Conservation (phyloP, 2,888 invertebrate species). For the Elegia similella region DNA sequence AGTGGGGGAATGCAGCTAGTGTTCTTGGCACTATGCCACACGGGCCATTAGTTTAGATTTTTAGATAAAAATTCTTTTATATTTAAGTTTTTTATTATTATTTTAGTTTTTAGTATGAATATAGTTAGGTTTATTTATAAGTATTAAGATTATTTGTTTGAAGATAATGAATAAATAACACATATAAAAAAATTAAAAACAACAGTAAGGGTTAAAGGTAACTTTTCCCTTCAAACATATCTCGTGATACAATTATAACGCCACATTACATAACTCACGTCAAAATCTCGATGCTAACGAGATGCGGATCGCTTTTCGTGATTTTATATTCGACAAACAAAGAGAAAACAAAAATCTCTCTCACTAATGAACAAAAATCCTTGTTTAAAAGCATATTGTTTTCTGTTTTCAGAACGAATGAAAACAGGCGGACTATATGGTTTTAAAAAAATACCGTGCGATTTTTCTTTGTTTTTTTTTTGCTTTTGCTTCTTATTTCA, state of each 20-base stretch:
- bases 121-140: too few relatives aligned
- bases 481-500: too few relatives aligned
- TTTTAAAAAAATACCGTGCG: neutral
- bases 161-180: too few relatives aligned
- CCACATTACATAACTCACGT: neutral
- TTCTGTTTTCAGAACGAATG: slow-evolving; percentile 23
- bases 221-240: neutral
- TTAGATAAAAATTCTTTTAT: too few relatives aligned
- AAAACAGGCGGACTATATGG: slow-evolving; percentile 2
- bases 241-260: neutral
- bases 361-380: slow-evolving; percentile 47
- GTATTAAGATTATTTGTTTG: too few relatives aligned
- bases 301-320: neutral
- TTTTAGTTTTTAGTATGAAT: too few relatives aligned
- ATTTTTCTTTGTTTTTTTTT: neutral
- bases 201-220: too few relatives aligned
- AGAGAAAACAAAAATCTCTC: slow-evolving; percentile 35
- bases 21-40: too few relatives aligned
- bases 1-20: too few relatives aligned
- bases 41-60: too few relatives aligned
- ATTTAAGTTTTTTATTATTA: too few relatives aligned
- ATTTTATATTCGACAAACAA: slow-evolving; percentile 19
- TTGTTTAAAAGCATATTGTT: slow-evolving; percentile 50
- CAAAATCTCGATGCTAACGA: neutral
- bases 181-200: too few relatives aligned